Evolutionary conservation across 2,888 invertebrate genomes (phyloP).

Genomic region (Cephalotes varians): DNA sequence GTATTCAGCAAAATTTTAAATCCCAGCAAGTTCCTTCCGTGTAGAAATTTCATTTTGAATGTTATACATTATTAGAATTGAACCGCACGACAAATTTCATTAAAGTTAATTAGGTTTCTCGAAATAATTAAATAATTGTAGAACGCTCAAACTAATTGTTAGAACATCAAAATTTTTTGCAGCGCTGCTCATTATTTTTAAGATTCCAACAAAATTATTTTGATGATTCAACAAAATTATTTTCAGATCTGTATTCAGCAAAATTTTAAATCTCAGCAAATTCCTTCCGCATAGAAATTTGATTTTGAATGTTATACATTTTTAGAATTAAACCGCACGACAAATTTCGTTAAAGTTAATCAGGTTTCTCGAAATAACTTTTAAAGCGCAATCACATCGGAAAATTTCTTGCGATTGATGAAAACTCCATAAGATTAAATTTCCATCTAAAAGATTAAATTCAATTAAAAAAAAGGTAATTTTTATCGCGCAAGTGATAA

Average conservation of each 20-base stretch:
- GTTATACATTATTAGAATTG: not conserved
- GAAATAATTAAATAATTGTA: too few relatives aligned
- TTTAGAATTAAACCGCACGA: not conserved
- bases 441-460: not conserved
- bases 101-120: not conserved
- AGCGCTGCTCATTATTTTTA: too few relatives aligned
- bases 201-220: too few relatives aligned
- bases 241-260: too few relatives aligned
- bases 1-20: too few relatives aligned
- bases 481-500: not conserved
- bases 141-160: too few relatives aligned
- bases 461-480: not conserved
- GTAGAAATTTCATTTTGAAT: not conserved
- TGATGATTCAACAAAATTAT: too few relatives aligned
- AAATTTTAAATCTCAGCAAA: too few relatives aligned
- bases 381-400: not conserved
- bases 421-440: not conserved
- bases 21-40: too few relatives aligned
- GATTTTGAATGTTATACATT: not conserved
- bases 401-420: not conserved
- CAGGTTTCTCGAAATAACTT: not conserved
- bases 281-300: too few relatives aligned
- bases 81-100: not conserved
- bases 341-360: conserved; percentile 5
- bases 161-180: too few relatives aligned